phyloP scores from a whole-genome alignment of 2,888 invertebrate species.

The Omphaloscelis lunosa region DNA sequence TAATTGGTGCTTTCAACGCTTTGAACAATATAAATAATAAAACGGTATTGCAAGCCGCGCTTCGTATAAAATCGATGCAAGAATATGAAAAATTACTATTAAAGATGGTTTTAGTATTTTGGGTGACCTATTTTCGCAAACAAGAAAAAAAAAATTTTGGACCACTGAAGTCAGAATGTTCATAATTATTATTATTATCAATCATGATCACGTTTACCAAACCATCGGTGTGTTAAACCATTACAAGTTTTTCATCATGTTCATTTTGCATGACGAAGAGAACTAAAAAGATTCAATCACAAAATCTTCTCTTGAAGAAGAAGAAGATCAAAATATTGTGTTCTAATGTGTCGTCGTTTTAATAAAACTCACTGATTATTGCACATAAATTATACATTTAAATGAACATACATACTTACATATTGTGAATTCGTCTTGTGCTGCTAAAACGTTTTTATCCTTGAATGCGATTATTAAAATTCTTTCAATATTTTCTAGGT shows the following conservation, averaged over 20 bases:
- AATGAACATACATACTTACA: slow-evolving; percentile 34
- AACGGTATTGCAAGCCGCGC: slow-evolving; percentile 1
- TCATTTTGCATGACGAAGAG: slow-evolving; percentile 51
- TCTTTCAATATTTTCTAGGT: slow-evolving; percentile 81
- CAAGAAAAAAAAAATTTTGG: background rate
- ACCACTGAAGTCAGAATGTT: background rate
- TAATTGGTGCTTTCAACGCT: slow-evolving; percentile 64
- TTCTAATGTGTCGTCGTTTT: slow-evolving; percentile 51
- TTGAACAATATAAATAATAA: slow-evolving; percentile 42
- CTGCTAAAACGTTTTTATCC: slow-evolving; percentile 3
- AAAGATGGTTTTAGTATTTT: background rate
- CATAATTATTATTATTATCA: background rate
- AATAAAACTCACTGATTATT: slow-evolving; percentile 38
- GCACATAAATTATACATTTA: slow-evolving; percentile 50
- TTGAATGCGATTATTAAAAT: slow-evolving; percentile 47
- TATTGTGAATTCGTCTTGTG: slow-evolving; percentile 59
- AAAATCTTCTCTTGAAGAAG: too few species aligned
- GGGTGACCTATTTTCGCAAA: background rate
- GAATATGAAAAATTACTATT: background rate
- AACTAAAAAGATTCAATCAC: slow-evolving; percentile 14
- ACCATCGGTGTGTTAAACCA: slow-evolving; percentile 13
- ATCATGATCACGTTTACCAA: background rate
- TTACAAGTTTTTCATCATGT: slow-evolving; percentile 3
- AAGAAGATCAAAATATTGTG: slow-evolving; percentile 14
- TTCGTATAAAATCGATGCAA: slow-evolving; percentile 8